Conservation (phyloP, 2,888 invertebrate species). For the Lasioglossum villosulum region DNA sequence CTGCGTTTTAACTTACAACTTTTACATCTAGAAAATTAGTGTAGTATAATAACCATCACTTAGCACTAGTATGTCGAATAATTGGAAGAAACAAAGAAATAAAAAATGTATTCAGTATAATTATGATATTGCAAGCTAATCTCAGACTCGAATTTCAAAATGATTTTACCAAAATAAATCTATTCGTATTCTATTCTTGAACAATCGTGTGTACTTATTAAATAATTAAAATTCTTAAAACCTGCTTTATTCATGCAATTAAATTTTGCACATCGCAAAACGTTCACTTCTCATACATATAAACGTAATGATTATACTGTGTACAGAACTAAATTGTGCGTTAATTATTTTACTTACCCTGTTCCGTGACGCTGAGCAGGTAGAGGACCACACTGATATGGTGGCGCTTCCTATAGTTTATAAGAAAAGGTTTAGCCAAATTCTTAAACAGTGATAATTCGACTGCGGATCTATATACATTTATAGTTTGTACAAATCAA, state of each 20-base stretch:
- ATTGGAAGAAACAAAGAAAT: constrained; percentile 35
- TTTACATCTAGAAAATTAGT: constrained; percentile 45
- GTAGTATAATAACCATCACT: constrained; percentile 28
- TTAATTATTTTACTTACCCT: constrained; percentile 78
- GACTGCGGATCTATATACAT: too few relatives aligned
- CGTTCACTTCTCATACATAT: constrained; percentile 23
- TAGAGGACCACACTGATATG: constrained; percentile 79
- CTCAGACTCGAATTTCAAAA: constrained; percentile 23
- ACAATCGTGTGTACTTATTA: constrained; percentile 32
- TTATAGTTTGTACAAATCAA: too few relatives aligned
- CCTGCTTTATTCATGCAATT: constrained; percentile 59
- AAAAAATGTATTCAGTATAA: constrained; percentile 36
- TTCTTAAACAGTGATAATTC: background rate
- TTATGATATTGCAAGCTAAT: constrained; percentile 23
- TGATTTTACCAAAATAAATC: constrained; percentile 13
- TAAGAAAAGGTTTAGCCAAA: constrained; percentile 9
- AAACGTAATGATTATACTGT: constrained; percentile 33
- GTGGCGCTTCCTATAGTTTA: constrained; percentile 76
- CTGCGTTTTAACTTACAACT: constrained; percentile 34
- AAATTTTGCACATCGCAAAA: constrained; percentile 32
- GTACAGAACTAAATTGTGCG: constrained; percentile 5
- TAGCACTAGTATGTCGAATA: constrained; percentile 34
- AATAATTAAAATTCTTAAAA: constrained; percentile 52
- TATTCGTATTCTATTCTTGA: constrained; percentile 16
- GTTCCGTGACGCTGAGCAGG: constrained; percentile 81